A percentile compares a stretch with the other conserved stretches of the same genome.
These are phyloP conservation scores for Drosophila robusta DNA, from an alignment of 2,888 invertebrate species.

Conservation along the genomic window DNA sequence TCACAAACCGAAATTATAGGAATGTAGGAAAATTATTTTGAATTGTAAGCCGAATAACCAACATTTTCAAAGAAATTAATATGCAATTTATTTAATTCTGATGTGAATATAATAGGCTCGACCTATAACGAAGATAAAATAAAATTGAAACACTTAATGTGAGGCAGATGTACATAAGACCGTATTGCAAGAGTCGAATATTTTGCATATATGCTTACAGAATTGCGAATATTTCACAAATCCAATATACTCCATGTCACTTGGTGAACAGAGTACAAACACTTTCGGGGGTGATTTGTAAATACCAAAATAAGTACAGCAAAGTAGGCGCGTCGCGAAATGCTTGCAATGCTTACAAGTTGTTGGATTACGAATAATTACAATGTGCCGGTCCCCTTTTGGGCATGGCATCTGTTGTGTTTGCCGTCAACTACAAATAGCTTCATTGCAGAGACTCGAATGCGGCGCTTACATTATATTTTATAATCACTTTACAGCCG, in stretches of 20 bases:
- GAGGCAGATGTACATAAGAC: too few relatives aligned
- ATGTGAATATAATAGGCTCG: too few relatives aligned
- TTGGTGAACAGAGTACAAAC: background rate
- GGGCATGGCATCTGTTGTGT: constrained; percentile 10
- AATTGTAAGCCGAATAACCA: too few relatives aligned
- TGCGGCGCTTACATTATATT: constrained; percentile 64
- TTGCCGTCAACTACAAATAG: constrained; percentile 13
- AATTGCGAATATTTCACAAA: background rate
- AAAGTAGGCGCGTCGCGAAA: background rate
- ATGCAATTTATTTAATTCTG: too few relatives aligned
- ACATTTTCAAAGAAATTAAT: too few relatives aligned
- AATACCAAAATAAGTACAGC: background rate
- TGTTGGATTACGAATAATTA: constrained; percentile 3
- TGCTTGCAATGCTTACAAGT: background rate
- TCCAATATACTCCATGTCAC: background rate
- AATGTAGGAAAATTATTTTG: too few relatives aligned
- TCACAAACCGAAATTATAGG: too few relatives aligned
- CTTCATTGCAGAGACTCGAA: constrained; percentile 22
- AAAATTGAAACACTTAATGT: too few relatives aligned
- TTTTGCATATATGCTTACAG: too few relatives aligned
- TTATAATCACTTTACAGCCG: constrained; percentile 81
- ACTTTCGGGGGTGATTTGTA: background rate
- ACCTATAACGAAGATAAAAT: too few relatives aligned
- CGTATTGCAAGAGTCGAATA: too few relatives aligned
- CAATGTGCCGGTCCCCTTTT: constrained; percentile 1